Evolutionary conservation across 2,888 invertebrate species (phyloP).

Genomic region (Amphipoea lucens): DNA sequence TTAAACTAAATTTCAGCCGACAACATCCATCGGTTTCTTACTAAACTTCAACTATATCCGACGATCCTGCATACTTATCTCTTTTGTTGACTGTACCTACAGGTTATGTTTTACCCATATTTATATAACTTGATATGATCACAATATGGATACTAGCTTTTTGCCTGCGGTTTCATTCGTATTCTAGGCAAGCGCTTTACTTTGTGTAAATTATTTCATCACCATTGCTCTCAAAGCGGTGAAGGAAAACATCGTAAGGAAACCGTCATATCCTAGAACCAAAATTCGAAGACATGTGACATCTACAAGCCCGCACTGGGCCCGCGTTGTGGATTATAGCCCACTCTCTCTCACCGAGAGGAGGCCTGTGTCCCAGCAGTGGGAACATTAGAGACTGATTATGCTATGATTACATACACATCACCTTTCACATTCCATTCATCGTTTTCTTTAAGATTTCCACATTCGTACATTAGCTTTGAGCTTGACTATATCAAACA

Average conservation of each 20-base stretch:
- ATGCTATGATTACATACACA: background rate
- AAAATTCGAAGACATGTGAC: background rate
- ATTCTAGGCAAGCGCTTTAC: background rate
- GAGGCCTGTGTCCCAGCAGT: background rate
- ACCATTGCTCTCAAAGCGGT: background rate
- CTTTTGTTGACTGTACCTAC: too few species aligned
- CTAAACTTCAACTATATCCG: too few species aligned
- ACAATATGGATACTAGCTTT: background rate
- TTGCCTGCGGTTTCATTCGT: background rate
- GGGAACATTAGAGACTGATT: background rate
- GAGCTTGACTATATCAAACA: background rate
- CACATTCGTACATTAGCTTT: background rate
- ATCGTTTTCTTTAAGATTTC: background rate
- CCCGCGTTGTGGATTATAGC: too few species aligned
- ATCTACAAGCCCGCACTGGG: background rate
- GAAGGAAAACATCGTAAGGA: background rate
- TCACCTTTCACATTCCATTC: background rate
- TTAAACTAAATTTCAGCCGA: too few species aligned
- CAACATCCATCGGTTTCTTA: too few species aligned
- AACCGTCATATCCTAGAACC: background rate
- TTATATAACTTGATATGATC: background rate
- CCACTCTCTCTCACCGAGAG: background rate
- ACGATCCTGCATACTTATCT: too few species aligned
- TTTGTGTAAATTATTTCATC: background rate
- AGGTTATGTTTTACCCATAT: background rate